Percentiles rank a stretch among this genome's conserved stretches.
Evolutionary conservation across 2,888 invertebrate genomes (phyloP).

Genomic region (Scrobipalpa atriplicella): DNA sequence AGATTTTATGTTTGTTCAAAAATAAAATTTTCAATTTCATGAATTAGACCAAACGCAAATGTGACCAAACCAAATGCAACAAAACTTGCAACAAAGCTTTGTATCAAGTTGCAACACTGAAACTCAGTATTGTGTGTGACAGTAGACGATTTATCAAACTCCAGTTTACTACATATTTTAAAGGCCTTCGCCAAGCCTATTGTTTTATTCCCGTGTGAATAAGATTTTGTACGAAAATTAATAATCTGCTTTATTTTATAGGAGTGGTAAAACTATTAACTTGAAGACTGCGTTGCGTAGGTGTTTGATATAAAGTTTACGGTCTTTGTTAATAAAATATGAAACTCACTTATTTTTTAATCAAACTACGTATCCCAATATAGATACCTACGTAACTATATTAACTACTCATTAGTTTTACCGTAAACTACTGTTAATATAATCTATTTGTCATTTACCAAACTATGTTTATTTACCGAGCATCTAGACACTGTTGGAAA

Average conservation of each 20-base stretch:
- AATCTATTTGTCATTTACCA: too few relatives aligned
- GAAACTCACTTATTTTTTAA: too few relatives aligned
- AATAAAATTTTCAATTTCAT: too few relatives aligned
- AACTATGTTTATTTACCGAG: too few relatives aligned
- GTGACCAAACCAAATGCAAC: neutral
- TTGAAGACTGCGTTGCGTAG: neutral
- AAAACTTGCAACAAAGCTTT: neutral
- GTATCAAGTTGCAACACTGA: conserved; percentile 12
- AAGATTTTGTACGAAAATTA: neutral
- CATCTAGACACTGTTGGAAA: too few relatives aligned
- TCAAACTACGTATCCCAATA: too few relatives aligned
- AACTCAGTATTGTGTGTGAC: conserved; percentile 9
- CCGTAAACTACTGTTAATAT: too few relatives aligned
- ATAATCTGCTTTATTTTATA: conserved; percentile 4
- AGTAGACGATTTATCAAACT: conserved; percentile 23
- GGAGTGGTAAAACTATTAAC: neutral
- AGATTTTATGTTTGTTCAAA: too few relatives aligned
- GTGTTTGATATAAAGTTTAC: conserved; percentile 1
- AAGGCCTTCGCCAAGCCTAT: conserved; percentile 14
- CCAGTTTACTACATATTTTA: neutral
- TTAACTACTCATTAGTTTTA: too few relatives aligned
- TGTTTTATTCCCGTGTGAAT: conserved; percentile 25
- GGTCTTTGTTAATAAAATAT: too few relatives aligned
- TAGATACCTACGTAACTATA: too few relatives aligned
- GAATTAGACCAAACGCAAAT: too few relatives aligned